Evolutionary conservation across 2,113 vertebrate genomes (phyloP), one percentile per base, ranked within the genome.

Genomic region (Pseudorasbora parva): DNA sequence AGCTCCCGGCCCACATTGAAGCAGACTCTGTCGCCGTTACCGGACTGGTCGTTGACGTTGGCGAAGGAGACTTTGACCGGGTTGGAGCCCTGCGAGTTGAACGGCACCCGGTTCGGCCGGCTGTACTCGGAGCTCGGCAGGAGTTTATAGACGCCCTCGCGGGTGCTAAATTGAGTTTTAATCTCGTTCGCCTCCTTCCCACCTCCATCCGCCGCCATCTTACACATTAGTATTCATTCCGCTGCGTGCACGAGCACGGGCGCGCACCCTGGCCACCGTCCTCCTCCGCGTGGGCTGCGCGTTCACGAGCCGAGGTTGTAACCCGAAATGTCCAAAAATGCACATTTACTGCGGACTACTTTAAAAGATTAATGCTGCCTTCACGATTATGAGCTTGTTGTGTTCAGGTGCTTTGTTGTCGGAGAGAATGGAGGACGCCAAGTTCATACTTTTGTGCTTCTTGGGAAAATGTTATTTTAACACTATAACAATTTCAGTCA

Each of bases 121-220:
- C 97, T 99, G 93, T 98, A 98, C 92, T 99, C 97, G 88, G 97
- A 99, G 92, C 97, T 97, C 88, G 96, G 97, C 92, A 98, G 95
- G 93, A 98, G 97, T 96, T 98, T 98, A 92, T 98, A 98, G 91
- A 97, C 95, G 92, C 97, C 97, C 96, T 99, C 97, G 91, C 97
- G 95, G 87, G 97, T 98, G 89, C 96, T 98, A 95, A 99, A 98
- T 88, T 98, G 97, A 93, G 96, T 98, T 97, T 99, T 99, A 96
- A 99, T 98, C 95, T 99, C 97, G 97, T 98, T 98, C 96, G 97
- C 97, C 97, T 99, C 97, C 96, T 98, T 98, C 95, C 97, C 97
- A 97, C 97, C 97, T 98, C 97, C 97, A 96, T 99, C 97, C 96
- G 97, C 95, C 97, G 97, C 97, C 97, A 99, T 98, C 97, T 99